Base-by-base conservation (phyloP, 2,888 invertebrate species). In the Mythimna vitellina region DNA sequence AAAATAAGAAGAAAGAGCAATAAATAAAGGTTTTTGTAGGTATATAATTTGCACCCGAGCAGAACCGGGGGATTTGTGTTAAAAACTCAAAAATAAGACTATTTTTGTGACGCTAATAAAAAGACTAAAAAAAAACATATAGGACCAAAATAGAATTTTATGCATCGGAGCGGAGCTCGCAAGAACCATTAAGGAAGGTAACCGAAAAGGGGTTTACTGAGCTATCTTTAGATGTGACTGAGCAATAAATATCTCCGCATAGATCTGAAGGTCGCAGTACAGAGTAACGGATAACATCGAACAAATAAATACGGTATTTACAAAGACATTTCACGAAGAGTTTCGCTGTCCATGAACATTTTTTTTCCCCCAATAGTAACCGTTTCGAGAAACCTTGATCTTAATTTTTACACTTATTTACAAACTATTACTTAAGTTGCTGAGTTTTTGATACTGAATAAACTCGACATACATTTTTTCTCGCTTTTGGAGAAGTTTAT, bases 381-480 rank as follows among this genome's bases (percentile, higher is more conserved):
- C n/a, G 54, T 61, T 70, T 65, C 57, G 46, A 6, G 25, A 29
- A 29, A 73, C 80, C 81, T 81, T 80, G 80, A 74, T 81, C 81
- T 80, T 78, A 80, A 80, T 78, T 67, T 74, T 58, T 58, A 53
- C 32, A 63, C 54, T 73, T 68, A 67, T 73, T 81, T 57, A 38
- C 61, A 49, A 25, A 67, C 51, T 60, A 42, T 80, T 73, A 70
- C 73, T 60, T 73, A 65, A 76, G 58, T 58, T 22, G 17, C 10
- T 25, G 51, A 78, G 46, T 61, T 0, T 72, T 71, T 42, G 22
- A 67, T 49, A 70, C 60, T 32, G n/a, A 78, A 54, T 73, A 57
- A 65, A 54, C 73, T 74, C 68, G 76, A 68, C 73, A 73, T 32
- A 71, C 46, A 25, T 69, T 57, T 22, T 20, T 14, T 70, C 32